Evolutionary conservation across 1,140 invertebrate species (phyloP).

Genomic region (Pogonognathellus flavescens): DNA sequence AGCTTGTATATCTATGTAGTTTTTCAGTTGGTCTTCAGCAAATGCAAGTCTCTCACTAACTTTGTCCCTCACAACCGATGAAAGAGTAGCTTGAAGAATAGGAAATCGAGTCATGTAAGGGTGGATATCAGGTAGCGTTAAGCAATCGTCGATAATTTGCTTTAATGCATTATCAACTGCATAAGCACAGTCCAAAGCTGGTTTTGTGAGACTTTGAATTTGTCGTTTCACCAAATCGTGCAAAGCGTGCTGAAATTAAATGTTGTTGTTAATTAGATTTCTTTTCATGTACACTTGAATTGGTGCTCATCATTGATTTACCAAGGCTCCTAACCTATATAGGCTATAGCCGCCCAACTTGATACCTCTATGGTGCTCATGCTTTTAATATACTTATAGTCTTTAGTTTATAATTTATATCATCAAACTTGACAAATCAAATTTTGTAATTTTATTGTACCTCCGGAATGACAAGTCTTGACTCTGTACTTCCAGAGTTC

Average conservation of each 20-base stretch:
- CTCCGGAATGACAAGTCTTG: neutral
- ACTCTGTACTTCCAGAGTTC: constrained; percentile 94
- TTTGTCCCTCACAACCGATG: constrained; percentile 95
- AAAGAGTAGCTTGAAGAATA: constrained; percentile 94
- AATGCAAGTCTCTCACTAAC: constrained; percentile 88
- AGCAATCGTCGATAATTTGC: constrained; percentile 94
- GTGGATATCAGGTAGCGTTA: constrained; percentile 80
- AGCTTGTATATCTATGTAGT: constrained; percentile 94
- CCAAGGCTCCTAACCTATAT: too few species aligned
- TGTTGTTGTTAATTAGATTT: neutral
- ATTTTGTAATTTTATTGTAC: too few species aligned
- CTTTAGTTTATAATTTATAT: too few species aligned
- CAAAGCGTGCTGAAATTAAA: constrained; percentile 74
- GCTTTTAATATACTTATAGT: too few species aligned
- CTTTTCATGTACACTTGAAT: too few species aligned
- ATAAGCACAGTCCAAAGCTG: constrained; percentile 96
- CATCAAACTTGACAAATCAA: too few species aligned
- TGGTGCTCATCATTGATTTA: too few species aligned
- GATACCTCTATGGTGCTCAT: too few species aligned
- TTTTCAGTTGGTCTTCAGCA: constrained; percentile 97
- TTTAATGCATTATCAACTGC: constrained; percentile 99
- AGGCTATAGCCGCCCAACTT: too few species aligned
- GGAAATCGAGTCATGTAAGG: constrained; percentile 98
- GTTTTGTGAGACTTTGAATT: constrained; percentile 94
- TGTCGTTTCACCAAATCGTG: constrained; percentile 96